These are phyloP conservation scores for Ptychobarbus kaznakovi DNA, from an alignment of 2,797 vertebrate genomes.

Conservation along the genomic window DNA sequence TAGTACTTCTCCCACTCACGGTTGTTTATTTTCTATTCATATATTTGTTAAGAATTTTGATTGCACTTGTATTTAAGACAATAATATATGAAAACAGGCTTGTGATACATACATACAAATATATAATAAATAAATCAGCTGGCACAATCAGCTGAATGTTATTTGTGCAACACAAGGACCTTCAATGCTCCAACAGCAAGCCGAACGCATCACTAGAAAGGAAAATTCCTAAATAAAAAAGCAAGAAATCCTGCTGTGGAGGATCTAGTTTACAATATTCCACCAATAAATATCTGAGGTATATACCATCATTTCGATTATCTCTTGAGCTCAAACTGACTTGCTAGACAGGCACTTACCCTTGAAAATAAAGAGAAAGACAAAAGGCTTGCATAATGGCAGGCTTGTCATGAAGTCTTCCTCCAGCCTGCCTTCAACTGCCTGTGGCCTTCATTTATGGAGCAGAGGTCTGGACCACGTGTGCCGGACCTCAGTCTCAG, in stretches of 20 bases:
- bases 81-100: not conserved
- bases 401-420: constrained; percentile 16
- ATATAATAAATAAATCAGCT: not conserved
- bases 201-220: not conserved
- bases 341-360: constrained; percentile 20
- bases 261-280: not conserved
- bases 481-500: constrained; percentile 85
- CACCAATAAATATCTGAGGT: constrained; percentile 5
- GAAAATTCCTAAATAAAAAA: not conserved
- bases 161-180: not conserved
- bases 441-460: constrained; percentile 35
- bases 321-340: not conserved
- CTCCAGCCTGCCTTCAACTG: not conserved
- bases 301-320: not conserved
- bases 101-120: not conserved
- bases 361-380: not conserved
- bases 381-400: constrained; percentile 70
- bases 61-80: not conserved
- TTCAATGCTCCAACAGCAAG: not conserved
- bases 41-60: not conserved
- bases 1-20: not conserved
- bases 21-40: not conserved
- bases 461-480: constrained; percentile 83
- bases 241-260: not conserved
- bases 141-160: not conserved